phyloP scores from a whole-genome alignment of 2,888 invertebrate species.

The Cantharis rustica region DNA sequence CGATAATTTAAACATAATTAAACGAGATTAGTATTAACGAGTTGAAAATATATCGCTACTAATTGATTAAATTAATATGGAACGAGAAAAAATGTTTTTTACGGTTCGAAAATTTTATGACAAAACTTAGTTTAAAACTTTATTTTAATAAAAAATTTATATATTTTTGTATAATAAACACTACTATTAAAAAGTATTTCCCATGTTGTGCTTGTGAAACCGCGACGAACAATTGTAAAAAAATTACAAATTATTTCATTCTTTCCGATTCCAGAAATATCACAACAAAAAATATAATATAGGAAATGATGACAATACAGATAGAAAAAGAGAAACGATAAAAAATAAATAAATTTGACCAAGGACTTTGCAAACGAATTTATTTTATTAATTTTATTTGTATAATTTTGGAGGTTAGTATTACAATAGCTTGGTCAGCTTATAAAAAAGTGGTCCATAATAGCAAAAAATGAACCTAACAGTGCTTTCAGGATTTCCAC shows the following conservation, averaged over 20 bases:
- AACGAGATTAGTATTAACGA: constrained; percentile 13
- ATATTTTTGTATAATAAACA: constrained; percentile 27
- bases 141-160: constrained; percentile 19
- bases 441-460: neutral
- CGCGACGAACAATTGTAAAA: constrained; percentile 48
- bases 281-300: constrained; percentile 43
- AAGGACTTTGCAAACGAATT: neutral
- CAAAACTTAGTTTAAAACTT: constrained; percentile 24
- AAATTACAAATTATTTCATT: constrained; percentile 49
- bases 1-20: constrained; percentile 2
- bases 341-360: neutral
- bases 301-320: constrained; percentile 48
- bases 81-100: constrained; percentile 23
- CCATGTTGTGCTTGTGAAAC: constrained; percentile 44
- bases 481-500: neutral
- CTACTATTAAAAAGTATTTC: constrained; percentile 36
- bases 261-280: constrained; percentile 41
- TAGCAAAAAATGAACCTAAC: neutral
- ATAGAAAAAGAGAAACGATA: neutral
- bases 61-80: constrained; percentile 15
- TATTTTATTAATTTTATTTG: neutral
- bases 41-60: constrained; percentile 7
- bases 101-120: constrained; percentile 19
- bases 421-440: neutral
- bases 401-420: neutral